phyloP scores from a whole-genome alignment of 2,113 vertebrate species.

The Gymnorhina tibicen region DNA sequence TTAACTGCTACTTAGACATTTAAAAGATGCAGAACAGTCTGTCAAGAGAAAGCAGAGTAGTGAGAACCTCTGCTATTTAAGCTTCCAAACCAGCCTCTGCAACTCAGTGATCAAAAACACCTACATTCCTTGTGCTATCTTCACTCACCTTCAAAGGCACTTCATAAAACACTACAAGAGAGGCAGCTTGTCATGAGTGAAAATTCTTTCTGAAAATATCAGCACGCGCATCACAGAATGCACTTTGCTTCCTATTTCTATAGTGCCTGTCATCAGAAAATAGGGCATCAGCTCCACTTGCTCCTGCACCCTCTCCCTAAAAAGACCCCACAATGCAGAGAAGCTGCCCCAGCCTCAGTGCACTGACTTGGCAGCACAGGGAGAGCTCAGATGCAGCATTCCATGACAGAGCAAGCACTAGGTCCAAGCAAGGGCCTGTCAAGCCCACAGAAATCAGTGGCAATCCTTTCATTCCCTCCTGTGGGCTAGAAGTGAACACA shows the following conservation, averaged over 20 bases:
- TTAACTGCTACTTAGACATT: not conserved
- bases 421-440: not conserved
- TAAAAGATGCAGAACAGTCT: not conserved
- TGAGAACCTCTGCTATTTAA: not conserved
- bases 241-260: not conserved
- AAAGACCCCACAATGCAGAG: not conserved
- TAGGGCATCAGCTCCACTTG: not conserved
- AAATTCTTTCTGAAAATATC: not conserved
- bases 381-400: not conserved
- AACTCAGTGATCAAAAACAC: not conserved
- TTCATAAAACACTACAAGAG: not conserved
- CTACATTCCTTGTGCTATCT: not conserved
- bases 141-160: not conserved
- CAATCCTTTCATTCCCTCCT: not conserved
- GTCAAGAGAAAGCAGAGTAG: not conserved
- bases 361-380: not conserved
- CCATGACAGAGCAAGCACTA: not conserved
- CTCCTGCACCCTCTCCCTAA: not conserved
- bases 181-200: not conserved
- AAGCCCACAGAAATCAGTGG: not conserved
- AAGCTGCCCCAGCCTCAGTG: not conserved
- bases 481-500: not conserved
- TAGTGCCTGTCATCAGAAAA: not conserved
- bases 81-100: not conserved
- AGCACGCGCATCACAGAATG: not conserved